Evolutionary conservation across 2,797 vertebrate species (phyloP), one percentile per base, ranked within the genome.

Genomic region (Tiaroga cobitis): DNA sequence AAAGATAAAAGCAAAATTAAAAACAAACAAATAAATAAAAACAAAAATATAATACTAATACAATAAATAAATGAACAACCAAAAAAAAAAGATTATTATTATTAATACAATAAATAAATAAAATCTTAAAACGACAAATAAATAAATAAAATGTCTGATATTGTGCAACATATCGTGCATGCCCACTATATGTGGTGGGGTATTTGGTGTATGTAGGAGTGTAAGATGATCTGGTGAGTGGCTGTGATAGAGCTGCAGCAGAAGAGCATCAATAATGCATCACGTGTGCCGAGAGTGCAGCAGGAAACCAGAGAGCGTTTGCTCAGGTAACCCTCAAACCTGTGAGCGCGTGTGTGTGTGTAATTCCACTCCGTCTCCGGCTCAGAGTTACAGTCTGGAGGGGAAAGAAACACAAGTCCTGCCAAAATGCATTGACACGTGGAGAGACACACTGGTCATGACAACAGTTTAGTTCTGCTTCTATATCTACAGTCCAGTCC

Each of bases 311-410:
- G 93, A 95, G 94, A 93, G 92, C 43, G 70, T 94, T 65, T 92
- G 93, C 94, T 95, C 95, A 93, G 92, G 93, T 95, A 92, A 94
- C 94, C 90, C 89, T 92, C 93, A 95, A 95, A 95, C 92, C 91
- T 90, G 83, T 92, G 91, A 84, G 79, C 43, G 41, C 61, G 83
- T 91, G 94, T 93, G 91, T 94, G 92, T 90, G 81, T 92, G 91
- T 86, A 95, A 96, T 95, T 95, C 94, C 94, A 96, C 91, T 91
- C 94, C 89, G 16, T 90, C 90, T 69, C 94, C 89, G 16, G 90
- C 90, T 69, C 86, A 3, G 89, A 91, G 91, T 91, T 80, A 88
- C 91, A 90, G 81, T 92, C 92, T 93, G 84, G 85, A 90, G 88
- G 88, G 86, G 56, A 76, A 34, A n/a, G 80, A 5, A 72, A 67